Base-by-base conservation (phyloP, 2,888 invertebrate genomes). In the Serripes groenlandicus region DNA sequence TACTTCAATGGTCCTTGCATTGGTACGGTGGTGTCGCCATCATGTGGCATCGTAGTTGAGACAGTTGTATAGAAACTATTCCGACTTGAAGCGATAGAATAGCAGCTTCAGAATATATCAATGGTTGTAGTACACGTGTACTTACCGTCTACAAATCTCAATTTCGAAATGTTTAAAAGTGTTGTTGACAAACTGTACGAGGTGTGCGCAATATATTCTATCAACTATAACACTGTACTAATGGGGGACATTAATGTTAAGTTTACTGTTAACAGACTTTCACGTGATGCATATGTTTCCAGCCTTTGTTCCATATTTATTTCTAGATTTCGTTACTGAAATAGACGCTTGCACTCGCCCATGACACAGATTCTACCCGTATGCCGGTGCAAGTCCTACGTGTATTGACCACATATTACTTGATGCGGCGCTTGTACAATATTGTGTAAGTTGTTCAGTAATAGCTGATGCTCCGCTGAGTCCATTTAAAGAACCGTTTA, bases 21-120 rank as follows among this genome's bases (percentile, higher is more conserved):
- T 4, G 49, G 60, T 52, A 64, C 35, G 66, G 75, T n/a, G 75
- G 42, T 42, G 42, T 75, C 30, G 49, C 66, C 1, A 32, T 75
- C 1, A 32, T 66, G 28, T 75, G 75, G 66, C 30, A 75, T 9
- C 37, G 49, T n/a, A 18, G 1, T 7, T 21, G 64, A 7, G 75
- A 75, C 28, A 54, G 21, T 11, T 54, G 18, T 32, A 52, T 75
- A 15, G 66, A 66, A 54, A 15, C 68, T 15, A 15, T 75, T 15
- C 54, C 49, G 26, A 68, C 35, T 21, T 7, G 32, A 9, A 66
- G 66, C 34, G 75, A 75, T 30, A 49, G 75, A 34, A 32, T 75
- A n/a, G 75, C 23, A 9, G 75, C 66, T 15, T 34, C 66, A 30
- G 21, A 26, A 21, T n/a, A 66, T 5, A 56, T 42, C 42, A 42